Base-by-base conservation (phyloP, 2,888 invertebrate species). In the Dynastes hyllus region DNA sequence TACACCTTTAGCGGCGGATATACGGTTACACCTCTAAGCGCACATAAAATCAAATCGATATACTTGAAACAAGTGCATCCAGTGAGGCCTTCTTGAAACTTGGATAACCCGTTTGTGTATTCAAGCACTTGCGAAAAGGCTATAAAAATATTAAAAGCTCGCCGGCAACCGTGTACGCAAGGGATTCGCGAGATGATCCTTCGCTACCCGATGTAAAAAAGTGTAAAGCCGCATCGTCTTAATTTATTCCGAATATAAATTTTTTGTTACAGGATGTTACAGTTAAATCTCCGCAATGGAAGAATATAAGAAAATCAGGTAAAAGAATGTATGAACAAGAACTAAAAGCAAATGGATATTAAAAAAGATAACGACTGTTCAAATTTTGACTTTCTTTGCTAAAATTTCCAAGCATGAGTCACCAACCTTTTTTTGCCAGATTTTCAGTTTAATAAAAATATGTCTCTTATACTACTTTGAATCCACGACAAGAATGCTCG, bases 21-120 rank as follows among this genome's bases (percentile, higher is more conserved):
- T 73, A 73, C 55, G 11, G 55, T 29, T 69, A 50, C 67, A 67
- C 67, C 27, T 40, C 22, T 6, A 50, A 50, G 45, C 27, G 45
- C n/a, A 45, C 8, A 67, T 67, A 45, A 67, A 67, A 67, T 67
- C 45, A 67, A 67, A 67, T 67, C 67, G 67, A 67, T 67, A 67
- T 27, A 50, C 67, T 67, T 65, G 16, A 67, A 16, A 50, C 45
- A 27, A 45, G 27, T 50, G 27, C 22, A 67, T 67, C 67, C 16
- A 58, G 22, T 9, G 22, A 4, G 16, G 22, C 22, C 22, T 16
- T 16, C 8, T 58, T 16, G 22, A 58, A 58, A 58, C 55, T 58
- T 58, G 5, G 53, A 53, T 53, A 16, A n/a, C 45, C 11, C 45
- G 63, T 13, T 63, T 32, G 37, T 65, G 65, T 65, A 65, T 37